Base-by-base conservation (phyloP, 1,140 invertebrate genomes). In the Paramacrobiotus metropolitanus region DNA sequence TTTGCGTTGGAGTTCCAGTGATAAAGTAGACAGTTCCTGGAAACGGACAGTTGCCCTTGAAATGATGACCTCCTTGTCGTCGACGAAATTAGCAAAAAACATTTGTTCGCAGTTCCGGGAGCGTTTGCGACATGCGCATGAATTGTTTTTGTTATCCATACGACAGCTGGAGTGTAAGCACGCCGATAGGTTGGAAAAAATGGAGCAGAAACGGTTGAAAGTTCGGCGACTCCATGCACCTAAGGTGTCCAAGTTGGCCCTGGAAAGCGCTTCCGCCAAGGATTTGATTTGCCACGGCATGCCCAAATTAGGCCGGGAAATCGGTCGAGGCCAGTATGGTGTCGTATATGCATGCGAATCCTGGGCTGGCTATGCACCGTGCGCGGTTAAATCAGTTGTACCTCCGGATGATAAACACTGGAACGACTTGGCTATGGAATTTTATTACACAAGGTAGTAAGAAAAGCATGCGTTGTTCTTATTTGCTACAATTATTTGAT, bases 371-470 rank as follows among this genome's bases (percentile, higher is more conserved):
- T 78, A 77, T 59, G 74, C 78, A 45, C 83, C 82, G 0, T 86
- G 81, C 69, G 87, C 87, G 18, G 80, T 90, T n/a, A 92, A 92
- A 75, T 87, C 86, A 20, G 85, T 92, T 30, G 81, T 90, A 29
- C 87, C 87, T 0, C 83, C 85, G 2, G 88, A 92, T 73, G 86
- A 89, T 63, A 81, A 85, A 65, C 87, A 91, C 69, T 90, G 86
- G 84, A 85, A 86, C 71, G 88, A 92, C 70, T 73, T 91, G 1
- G 86, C 87, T 1, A 83, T 91, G 81, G 87, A 92, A 74, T 90
- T 89, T 75, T 87, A 86, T 71, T 86, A 86, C 65, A 86, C 84
- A 4, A 80, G 80, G 80, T 81, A 68, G 55, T 9, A 61, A n/a
- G 40, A 18, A 59, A 59, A 59, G 0, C n/a, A 21, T n/a, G n/a